A percentile compares a stretch with the other conserved stretches of the same genome.
Evolutionary conservation across 2,113 vertebrate species (phyloP).

Genomic region (Tauraco erythrolophus): DNA sequence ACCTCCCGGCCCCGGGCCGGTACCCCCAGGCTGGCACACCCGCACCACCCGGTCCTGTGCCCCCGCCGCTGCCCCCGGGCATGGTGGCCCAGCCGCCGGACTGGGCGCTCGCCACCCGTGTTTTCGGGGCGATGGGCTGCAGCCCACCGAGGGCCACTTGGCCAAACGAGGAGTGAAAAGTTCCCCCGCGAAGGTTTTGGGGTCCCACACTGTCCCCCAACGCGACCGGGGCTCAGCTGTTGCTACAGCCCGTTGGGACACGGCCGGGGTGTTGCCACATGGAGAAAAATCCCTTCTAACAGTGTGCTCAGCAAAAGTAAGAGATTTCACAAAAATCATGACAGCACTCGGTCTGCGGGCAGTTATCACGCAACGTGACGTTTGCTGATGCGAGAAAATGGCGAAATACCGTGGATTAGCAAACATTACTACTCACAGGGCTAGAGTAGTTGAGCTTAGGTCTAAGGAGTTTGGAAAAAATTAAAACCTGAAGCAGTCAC

Average conservation of each 20-base stretch:
- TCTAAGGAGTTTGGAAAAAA: background rate
- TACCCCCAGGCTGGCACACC: too few species aligned
- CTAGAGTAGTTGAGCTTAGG: background rate
- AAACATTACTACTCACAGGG: background rate
- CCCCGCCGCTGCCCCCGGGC: too few species aligned
- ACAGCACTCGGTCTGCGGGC: accelerated
- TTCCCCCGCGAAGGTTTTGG: too few species aligned
- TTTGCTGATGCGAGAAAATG: background rate
- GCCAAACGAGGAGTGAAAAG: background rate
- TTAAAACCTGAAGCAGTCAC: background rate
- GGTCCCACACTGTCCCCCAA: background rate
- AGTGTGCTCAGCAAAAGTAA: background rate
- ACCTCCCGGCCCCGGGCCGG: too few species aligned
- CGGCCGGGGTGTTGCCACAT: background rate
- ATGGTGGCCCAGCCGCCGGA: too few species aligned
- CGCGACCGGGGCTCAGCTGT: accelerated
- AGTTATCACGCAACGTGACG: background rate
- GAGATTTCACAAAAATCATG: background rate
- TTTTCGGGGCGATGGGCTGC: background rate
- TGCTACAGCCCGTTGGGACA: background rate
- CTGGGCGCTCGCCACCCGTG: too few species aligned
- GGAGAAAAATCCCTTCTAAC: background rate
- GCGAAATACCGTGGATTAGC: background rate
- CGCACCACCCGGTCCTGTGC: too few species aligned
- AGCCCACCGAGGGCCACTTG: background rate